Base-by-base conservation (phyloP, 1,140 invertebrate genomes). In the Cotesia typhae region DNA sequence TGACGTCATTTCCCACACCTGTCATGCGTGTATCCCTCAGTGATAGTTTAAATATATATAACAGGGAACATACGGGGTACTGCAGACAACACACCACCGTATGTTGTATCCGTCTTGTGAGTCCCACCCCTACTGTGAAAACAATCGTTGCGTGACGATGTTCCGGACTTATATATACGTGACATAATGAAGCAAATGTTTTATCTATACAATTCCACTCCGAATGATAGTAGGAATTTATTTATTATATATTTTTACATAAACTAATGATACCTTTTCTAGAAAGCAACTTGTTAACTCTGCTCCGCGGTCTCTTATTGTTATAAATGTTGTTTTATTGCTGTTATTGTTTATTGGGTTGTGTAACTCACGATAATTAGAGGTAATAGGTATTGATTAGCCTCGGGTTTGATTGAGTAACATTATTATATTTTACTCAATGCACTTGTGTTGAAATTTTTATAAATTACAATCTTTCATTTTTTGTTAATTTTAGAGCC, bases 1-100 rank as follows among this genome's bases (percentile, higher is more conserved):
- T 83, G 83, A 86, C 83, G 83, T 85, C 84, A 84, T 76, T 86
- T 86, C 85, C 85, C 82, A 82, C 85, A 87, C 84, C 84, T 87
- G 85, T 77, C 84, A 84, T 84, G 83, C 85, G 83, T 85, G 81
- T 84, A 82, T 86, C 85, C 83, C 55, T 28, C 81, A 85, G 83
- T 80, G 82, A 87, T 84, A 84, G 78, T 17, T 28, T 3, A 65
- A 14, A 65, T 28, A 28, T 28, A 28, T 28, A 28, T 28, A 35
- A 7, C 14, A 20, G 5, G 0, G 51, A 78, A 81, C 75, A 78
- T 75, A 75, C 79, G 74, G 41, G 52, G 17, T 47, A 71, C 35
- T 61, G 38, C 41, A 64, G n/a, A 17, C 28, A 57, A 63, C 66
- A 66, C 35, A 53, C 51, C 64, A 67, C 53, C 20, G 35, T 68